phyloP scores from a whole-genome alignment of 2,113 vertebrate genomes.

The Corvus hawaiiensis region DNA sequence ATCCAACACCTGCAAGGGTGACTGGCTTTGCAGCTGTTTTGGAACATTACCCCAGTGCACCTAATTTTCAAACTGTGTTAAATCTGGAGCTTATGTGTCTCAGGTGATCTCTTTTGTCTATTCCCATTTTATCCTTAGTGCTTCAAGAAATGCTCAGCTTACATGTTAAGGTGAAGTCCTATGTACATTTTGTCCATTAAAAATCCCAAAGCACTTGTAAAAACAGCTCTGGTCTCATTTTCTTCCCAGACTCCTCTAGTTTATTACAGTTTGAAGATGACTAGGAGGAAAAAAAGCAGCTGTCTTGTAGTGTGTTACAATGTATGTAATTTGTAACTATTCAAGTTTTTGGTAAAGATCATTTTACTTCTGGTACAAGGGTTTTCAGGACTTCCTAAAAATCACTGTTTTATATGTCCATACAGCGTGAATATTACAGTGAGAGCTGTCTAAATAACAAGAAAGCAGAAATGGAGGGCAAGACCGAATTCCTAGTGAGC shows the following conservation, averaged over 20 bases:
- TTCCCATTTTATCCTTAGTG: not conserved
- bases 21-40: conserved; percentile 2
- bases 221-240: not conserved
- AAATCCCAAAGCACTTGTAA: not conserved
- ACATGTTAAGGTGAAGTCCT: not conserved
- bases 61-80: not conserved
- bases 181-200: not conserved
- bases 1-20: not conserved
- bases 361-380: not conserved
- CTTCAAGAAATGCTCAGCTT: not conserved
- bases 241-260: not conserved
- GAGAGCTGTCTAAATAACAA: not conserved
- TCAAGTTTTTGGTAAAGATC: not conserved
- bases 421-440: not conserved
- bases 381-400: not conserved
- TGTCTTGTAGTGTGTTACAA: not conserved
- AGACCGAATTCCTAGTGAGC: not conserved
- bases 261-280: not conserved
- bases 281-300: not conserved
- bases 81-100: not conserved
- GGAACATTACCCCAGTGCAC: not conserved
- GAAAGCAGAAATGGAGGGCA: not conserved
- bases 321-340: not conserved
- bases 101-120: not conserved
- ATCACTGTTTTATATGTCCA: not conserved